Conservation (phyloP, 2,888 invertebrate genomes). For the Cataglyphis rosenhaueri region DNA sequence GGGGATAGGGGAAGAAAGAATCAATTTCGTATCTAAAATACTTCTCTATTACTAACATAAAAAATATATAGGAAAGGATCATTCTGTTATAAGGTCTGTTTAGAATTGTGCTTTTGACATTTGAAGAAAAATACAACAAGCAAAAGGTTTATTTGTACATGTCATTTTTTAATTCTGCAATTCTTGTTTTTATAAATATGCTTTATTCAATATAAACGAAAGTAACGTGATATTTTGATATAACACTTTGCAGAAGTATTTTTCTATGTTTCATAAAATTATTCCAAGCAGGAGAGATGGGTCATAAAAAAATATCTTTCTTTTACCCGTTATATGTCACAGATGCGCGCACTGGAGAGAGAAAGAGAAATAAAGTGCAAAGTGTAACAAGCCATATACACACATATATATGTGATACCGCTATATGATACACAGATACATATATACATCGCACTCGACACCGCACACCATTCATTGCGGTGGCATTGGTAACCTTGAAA, state of each 20-base stretch:
- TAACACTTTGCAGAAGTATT: neutral
- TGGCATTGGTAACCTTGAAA: conserved; percentile 81
- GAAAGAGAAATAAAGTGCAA: neutral
- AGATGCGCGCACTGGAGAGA: neutral
- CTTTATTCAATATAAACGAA: no score
- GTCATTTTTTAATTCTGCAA: no score
- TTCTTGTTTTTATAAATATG: no score
- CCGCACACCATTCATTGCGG: conserved; percentile 55
- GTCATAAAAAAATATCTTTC: neutral
- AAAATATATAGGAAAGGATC: no score
- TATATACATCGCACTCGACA: conserved; percentile 37
- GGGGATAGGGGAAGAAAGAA: no score
- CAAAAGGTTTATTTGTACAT: no score
- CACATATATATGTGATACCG: neutral
- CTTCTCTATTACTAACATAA: no score
- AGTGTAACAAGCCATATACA: neutral
- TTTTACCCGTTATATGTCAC: neutral
- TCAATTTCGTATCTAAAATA: no score
- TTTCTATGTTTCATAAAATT: neutral
- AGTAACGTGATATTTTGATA: no score
- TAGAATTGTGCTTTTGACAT: no score
- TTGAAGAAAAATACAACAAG: no score
- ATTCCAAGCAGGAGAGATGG: neutral
- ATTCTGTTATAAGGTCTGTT: no score
- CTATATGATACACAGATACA: neutral